Conservation (phyloP, 2,797 vertebrate species). For the Zalophus californianus region DNA sequence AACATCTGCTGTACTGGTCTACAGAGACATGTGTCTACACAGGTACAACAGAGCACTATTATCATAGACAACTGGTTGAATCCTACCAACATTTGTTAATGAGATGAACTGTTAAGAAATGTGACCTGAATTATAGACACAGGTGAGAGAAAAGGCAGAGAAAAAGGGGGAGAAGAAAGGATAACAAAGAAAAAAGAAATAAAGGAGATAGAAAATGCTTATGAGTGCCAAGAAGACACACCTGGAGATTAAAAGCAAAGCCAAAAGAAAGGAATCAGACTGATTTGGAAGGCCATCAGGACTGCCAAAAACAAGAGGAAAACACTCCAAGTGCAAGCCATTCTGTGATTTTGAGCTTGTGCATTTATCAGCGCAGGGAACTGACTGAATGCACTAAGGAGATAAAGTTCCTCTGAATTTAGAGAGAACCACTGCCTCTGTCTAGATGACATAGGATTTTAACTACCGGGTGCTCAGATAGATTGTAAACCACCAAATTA, state of each 20-base stretch:
- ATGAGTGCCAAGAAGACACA: not conserved
- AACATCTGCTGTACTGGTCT: not conserved
- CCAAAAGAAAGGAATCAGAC: not conserved
- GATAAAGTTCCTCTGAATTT: not conserved
- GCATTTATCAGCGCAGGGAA: not conserved
- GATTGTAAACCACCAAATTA: not conserved
- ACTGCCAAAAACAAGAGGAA: not conserved
- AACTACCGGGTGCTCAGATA: not conserved
- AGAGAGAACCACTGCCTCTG: not conserved
- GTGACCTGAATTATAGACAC: not conserved
- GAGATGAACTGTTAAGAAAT: not conserved
- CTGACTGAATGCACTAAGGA: not conserved
- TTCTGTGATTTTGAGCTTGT: not conserved
- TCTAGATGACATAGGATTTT: not conserved
- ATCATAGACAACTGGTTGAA: not conserved
- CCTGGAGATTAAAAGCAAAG: slow-evolving; percentile 5
- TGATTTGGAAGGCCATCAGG: slow-evolving; percentile 7
- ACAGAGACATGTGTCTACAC: not conserved
- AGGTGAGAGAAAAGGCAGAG: not conserved
- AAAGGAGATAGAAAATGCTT: not conserved
- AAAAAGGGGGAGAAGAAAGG: not conserved
- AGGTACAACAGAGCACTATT: not conserved
- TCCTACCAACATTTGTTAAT: not conserved
- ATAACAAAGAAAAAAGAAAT: no score
- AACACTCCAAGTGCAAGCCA: slow-evolving; percentile 1